Conservation (phyloP, 2,888 invertebrate species). For the Limnephilus lunatus region DNA sequence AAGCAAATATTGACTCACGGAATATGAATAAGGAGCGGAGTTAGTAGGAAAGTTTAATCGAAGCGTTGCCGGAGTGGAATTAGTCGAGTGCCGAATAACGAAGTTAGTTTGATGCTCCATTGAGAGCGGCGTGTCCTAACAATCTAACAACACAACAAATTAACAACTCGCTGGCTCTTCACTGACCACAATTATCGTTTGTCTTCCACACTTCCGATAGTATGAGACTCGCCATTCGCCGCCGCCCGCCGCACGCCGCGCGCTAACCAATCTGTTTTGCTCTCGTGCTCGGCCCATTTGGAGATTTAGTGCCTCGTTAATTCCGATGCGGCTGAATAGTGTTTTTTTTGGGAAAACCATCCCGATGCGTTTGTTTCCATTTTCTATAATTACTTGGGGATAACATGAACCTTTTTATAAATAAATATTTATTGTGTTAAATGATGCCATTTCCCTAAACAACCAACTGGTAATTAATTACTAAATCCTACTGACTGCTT, state of each 20-base stretch:
- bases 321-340: background rate
- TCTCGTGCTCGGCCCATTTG: conserved; percentile 48
- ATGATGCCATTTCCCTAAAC: background rate
- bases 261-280: conserved; percentile 60
- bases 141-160: conserved; percentile 2
- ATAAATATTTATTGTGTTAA: background rate
- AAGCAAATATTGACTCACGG: background rate
- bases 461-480: background rate
- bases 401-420: background rate
- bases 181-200: conserved; percentile 30
- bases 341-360: background rate
- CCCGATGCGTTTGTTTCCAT: background rate
- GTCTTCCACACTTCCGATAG: conserved; percentile 46
- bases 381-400: background rate
- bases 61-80: background rate
- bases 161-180: conserved; percentile 11
- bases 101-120: background rate
- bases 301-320: conserved; percentile 36
- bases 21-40: background rate
- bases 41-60: background rate
- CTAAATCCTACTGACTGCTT: background rate
- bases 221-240: background rate
- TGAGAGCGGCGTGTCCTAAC: background rate
- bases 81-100: no score
- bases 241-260: background rate